phyloP scores from a whole-genome alignment of 2,888 invertebrate genomes.

The Volucella inflata region DNA sequence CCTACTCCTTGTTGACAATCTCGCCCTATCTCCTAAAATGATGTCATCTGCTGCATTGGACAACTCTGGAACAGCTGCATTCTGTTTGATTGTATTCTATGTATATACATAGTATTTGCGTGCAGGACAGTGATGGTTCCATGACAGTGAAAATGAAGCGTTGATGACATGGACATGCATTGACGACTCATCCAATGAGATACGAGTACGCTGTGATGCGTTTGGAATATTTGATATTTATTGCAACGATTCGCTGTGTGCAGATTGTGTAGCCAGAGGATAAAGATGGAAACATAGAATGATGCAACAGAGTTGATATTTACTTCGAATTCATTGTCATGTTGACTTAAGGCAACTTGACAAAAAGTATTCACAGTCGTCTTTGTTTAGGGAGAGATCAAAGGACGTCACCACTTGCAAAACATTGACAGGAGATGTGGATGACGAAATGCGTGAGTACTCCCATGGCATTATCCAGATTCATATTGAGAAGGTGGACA shows the following conservation, averaged over 20 bases:
- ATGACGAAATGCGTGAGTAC: too few species aligned
- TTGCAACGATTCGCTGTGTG: conserved; percentile 14
- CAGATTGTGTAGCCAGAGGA: conserved; percentile 7
- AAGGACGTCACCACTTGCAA: too few species aligned
- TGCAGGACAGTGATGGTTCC: conserved; percentile 12
- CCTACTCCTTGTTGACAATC: conserved; percentile 31
- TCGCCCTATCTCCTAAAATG: conserved; percentile 22
- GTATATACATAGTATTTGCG: conserved; percentile 17
- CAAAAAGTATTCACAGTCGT: too few species aligned
- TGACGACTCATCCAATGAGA: conserved; percentile 14
- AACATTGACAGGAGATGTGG: too few species aligned
- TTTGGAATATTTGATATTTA: conserved; percentile 60
- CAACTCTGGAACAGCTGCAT: conserved; percentile 27
- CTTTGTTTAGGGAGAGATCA: too few species aligned
- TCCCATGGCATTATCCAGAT: too few species aligned
- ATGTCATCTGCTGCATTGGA: conserved; percentile 24
- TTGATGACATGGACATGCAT: conserved; percentile 33
- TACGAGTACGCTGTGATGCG: conserved; percentile 18
- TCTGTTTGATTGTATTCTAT: conserved; percentile 44
- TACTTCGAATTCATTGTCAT: neutral
- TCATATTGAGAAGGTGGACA: too few species aligned
- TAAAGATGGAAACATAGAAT: conserved; percentile 9
- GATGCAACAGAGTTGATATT: too few species aligned
- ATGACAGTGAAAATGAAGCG: conserved; percentile 48
- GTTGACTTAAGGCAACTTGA: too few species aligned